A percentile compares a stretch with the other conserved stretches of the same genome.
These are phyloP conservation scores for Metalampra italica DNA, from an alignment of 2,888 invertebrate genomes.

Conservation along the genomic window DNA sequence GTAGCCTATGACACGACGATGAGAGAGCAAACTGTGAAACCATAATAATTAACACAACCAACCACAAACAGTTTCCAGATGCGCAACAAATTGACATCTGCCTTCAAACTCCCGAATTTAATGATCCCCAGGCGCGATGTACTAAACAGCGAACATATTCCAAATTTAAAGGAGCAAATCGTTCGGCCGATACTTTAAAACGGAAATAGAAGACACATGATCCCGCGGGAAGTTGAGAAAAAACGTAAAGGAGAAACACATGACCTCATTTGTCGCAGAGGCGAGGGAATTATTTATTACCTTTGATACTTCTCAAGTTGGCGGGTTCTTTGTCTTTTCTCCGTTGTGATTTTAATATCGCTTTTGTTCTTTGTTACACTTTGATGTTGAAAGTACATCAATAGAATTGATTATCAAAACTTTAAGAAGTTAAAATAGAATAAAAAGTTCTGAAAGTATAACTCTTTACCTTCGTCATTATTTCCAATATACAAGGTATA, in stretches of 20 bases:
- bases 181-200: conserved; percentile 67
- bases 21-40: not conserved
- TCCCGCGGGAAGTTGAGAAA: conserved; percentile 73
- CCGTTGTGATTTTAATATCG: conserved; percentile 57
- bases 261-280: conserved; percentile 76
- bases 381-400: conserved; percentile 20
- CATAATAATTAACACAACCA: conserved; percentile 15
- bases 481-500: too few relatives aligned
- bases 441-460: too few relatives aligned
- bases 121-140: conserved; percentile 69
- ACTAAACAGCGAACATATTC: conserved; percentile 75
- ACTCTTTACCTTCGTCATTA: too few relatives aligned
- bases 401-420: not conserved
- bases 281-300: conserved; percentile 73
- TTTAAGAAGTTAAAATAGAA: not conserved
- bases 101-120: conserved; percentile 53
- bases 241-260: conserved; percentile 75
- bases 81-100: conserved; percentile 58
- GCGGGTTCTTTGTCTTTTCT: conserved; percentile 55
- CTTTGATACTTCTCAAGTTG: conserved; percentile 66
- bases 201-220: conserved; percentile 78
- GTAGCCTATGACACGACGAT: too few relatives aligned
- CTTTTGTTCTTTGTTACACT: conserved; percentile 32
- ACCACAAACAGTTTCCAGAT: conserved; percentile 56
- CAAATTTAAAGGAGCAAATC: conserved; percentile 74